These are phyloP conservation scores for Crotalus tigris DNA, from an alignment of 2,113 vertebrate species.

Conservation along the genomic window DNA sequence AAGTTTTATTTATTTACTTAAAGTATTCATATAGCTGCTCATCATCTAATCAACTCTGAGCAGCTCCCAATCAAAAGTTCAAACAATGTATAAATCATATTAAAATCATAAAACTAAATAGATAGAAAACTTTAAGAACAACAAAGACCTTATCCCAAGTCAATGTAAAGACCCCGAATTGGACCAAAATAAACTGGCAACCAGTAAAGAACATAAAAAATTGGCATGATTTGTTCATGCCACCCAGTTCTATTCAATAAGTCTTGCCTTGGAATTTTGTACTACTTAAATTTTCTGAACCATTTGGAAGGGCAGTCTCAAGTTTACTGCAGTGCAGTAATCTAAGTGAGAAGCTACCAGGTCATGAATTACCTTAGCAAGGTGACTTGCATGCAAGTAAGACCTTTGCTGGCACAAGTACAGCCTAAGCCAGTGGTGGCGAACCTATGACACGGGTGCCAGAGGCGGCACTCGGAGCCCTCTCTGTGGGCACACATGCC, in stretches of 20 bases:
- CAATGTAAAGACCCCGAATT: not conserved
- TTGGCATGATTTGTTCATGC: not conserved
- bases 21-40: not conserved
- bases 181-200: not conserved
- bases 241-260: not conserved
- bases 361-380: not conserved
- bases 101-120: not conserved
- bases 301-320: not conserved
- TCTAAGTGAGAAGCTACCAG: not conserved
- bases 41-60: not conserved
- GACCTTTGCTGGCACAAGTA: not conserved
- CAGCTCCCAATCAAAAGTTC: not conserved
- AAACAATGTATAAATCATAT: not conserved
- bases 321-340: not conserved
- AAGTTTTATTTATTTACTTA: not conserved
- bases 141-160: not conserved
- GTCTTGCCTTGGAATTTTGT: not conserved
- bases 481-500: no score
- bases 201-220: not conserved
- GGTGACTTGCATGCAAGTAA: not conserved
- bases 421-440: not conserved
- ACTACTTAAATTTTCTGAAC: not conserved
- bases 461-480: no score
- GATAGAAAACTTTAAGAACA: not conserved
- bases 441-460: no score